Evolutionary conservation across 2,113 vertebrate species (phyloP), one percentile per base, ranked within the genome.

Genomic region (Ammodramus savannarum): DNA sequence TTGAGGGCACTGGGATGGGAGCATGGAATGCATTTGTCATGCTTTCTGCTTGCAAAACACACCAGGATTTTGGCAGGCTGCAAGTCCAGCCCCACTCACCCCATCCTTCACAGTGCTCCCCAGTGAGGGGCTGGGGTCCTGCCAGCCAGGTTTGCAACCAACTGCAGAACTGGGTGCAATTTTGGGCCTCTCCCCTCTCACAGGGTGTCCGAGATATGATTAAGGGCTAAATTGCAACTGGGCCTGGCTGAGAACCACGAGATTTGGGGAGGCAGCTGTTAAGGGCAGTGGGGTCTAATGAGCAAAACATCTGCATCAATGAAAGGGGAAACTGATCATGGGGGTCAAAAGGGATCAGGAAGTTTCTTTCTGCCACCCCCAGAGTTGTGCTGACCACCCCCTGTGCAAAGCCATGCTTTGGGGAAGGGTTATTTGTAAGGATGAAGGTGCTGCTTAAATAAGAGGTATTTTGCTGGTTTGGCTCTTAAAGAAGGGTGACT

Each of bases 1-100:
- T 77, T 73, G 4, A 5, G 57, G 46, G 74, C 31, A 51, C 29
- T 7, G 62, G 48, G 22, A 63, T 49, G 23, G 65, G 51, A 80
- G 11, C 4, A 0, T 15, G 32, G 76, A 46, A 57, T 20, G 19
- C 6, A 31, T 27, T 69, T 0, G 0, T 46, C 36, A 48, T 0
- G 0, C 2, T 62, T 76, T 29, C 58, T 74, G n/a, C 59, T 92
- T 76, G 41, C 16, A 76, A 82, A 95, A 61, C 31, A 57, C 67
- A 54, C 7, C 18, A 13, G 23, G 3, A 41, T 36, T 82, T 85
- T 51, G 48, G 26, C 0, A 0, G 75, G 31, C 63, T 73, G 49
- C 7, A 29, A 54, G 19, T 36, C 55, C 71, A 68, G 48, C 23
- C 14, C 19, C 16, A 43, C 20, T 67, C 16, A 5, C 12, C 32